A percentile compares a stretch with the other conserved stretches of the same genome.
phyloP scores from a whole-genome alignment of 2,113 vertebrate species.

The Gallinago undulata region DNA sequence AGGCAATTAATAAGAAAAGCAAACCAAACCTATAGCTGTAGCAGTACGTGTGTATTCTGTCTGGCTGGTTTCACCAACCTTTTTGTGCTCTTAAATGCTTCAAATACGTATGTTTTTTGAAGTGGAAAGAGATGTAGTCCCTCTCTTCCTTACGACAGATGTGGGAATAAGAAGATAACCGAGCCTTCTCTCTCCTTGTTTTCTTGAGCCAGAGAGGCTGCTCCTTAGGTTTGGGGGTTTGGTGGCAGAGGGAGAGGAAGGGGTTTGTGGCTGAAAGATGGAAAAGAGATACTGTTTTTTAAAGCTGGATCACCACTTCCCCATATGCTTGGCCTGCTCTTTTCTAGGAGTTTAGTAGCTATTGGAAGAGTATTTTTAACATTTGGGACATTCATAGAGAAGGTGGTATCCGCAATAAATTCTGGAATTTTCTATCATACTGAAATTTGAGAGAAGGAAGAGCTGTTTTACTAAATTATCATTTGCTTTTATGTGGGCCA shows the following conservation, averaged over 20 bases:
- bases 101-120: not conserved
- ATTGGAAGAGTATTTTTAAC: not conserved
- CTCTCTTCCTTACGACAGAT: not conserved
- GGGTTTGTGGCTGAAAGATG: not conserved
- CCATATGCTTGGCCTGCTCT: not conserved
- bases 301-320: fast-evolving
- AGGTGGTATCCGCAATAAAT: not conserved
- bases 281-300: not conserved
- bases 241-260: not conserved
- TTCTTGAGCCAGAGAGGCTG: not conserved
- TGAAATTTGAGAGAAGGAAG: not conserved
- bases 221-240: not conserved
- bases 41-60: not conserved
- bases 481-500: not conserved
- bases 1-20: not conserved
- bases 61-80: not conserved
- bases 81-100: not conserved
- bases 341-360: not conserved
- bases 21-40: not conserved
- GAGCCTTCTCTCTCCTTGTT: not conserved
- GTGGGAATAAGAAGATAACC: fast-evolving
- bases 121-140: not conserved
- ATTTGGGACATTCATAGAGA: not conserved
- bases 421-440: not conserved
- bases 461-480: not conserved